Conservation (phyloP, 2,113 vertebrate genomes). For the Onychostruthus taczanowskii region DNA sequence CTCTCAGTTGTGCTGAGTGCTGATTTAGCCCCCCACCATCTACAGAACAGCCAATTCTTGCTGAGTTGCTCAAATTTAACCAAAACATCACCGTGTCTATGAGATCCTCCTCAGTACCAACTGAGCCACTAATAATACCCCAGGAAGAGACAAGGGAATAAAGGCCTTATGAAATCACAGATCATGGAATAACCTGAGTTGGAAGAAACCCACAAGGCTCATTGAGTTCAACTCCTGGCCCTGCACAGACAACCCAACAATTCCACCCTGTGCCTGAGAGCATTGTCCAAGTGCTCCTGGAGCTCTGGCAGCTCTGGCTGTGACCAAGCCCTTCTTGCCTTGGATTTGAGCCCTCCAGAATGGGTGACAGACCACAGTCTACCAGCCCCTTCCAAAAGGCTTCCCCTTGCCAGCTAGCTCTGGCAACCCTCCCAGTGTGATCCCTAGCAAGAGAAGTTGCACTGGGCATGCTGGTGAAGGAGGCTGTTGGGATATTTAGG, state of each 20-base stretch:
- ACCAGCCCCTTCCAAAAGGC: neutral
- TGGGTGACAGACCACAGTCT: neutral
- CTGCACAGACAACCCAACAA: neutral
- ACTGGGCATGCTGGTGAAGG: neutral
- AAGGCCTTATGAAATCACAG: neutral
- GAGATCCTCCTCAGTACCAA: neutral
- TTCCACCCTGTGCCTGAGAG: neutral
- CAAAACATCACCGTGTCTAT: fast-evolving
- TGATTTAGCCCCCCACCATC: neutral
- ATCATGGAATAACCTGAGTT: neutral
- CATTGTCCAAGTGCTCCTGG: neutral
- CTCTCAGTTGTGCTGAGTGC: neutral
- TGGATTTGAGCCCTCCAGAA: neutral
- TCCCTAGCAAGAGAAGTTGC: neutral
- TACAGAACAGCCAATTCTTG: neutral
- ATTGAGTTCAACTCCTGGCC: neutral
- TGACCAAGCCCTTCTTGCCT: neutral
- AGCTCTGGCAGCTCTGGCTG: neutral
- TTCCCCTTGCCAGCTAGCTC: neutral
- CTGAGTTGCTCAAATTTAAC: neutral
- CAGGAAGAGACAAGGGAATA: neutral
- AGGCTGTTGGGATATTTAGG: neutral
- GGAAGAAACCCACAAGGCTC: neutral
- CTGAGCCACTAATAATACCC: neutral
- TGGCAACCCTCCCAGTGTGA: neutral